Percentiles rank a stretch among this genome's conserved stretches.
These are phyloP conservation scores for Psittacula echo DNA, from an alignment of 2,797 vertebrate genomes.

Conservation along the genomic window DNA sequence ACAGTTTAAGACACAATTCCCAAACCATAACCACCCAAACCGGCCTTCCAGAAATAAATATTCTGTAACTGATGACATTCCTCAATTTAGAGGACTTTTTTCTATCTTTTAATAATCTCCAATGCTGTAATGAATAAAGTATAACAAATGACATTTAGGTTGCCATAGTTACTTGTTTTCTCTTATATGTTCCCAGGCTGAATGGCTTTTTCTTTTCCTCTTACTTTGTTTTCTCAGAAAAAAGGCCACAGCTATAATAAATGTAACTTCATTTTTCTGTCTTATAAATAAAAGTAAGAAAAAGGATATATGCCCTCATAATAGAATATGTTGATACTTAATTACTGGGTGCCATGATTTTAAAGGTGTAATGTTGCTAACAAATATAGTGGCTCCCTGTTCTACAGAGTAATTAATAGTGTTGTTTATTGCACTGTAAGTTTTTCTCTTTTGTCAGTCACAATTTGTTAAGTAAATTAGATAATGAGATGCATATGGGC, in stretches of 20 bases:
- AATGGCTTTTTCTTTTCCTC: not conserved
- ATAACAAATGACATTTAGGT: slow-evolving; percentile 58
- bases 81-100: slow-evolving; percentile 22
- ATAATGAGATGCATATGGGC: slow-evolving; percentile 53
- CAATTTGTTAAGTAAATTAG: slow-evolving; percentile 76
- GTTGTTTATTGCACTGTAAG: slow-evolving; percentile 68
- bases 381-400: slow-evolving; percentile 35
- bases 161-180: slow-evolving; percentile 61
- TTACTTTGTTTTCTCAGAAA: slow-evolving; percentile 62
- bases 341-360: slow-evolving; percentile 66
- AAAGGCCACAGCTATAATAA: slow-evolving; percentile 41
- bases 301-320: slow-evolving; percentile 51
- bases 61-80: not conserved
- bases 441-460: slow-evolving; percentile 68
- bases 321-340: slow-evolving; percentile 58
- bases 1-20: not conserved
- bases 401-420: slow-evolving; percentile 68
- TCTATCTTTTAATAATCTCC: not conserved
- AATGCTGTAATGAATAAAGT: slow-evolving; percentile 49
- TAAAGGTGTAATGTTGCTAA: slow-evolving; percentile 45
- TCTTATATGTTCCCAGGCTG: slow-evolving; percentile 9
- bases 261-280: slow-evolving; percentile 33
- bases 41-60: not conserved
- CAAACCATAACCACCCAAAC: not conserved
- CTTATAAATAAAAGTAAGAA: slow-evolving; percentile 55